Conservation (phyloP, 2,888 invertebrate species). For the Daptonema setosum region DNA sequence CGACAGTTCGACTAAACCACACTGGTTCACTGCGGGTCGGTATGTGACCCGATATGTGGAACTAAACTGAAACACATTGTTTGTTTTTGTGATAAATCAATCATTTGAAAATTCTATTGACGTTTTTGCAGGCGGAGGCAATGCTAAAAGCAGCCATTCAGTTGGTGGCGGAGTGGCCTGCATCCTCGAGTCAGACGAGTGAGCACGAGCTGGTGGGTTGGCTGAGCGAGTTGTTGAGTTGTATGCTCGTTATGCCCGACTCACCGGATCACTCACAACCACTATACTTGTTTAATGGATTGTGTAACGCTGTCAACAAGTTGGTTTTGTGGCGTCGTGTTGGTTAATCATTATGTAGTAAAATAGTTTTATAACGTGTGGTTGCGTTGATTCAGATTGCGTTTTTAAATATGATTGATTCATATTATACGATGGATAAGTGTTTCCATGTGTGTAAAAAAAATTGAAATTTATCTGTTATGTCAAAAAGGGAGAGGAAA, state of each 20-base stretch:
- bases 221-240: constrained; percentile 50
- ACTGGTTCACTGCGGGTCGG: too few species aligned
- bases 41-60: too few species aligned
- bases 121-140: constrained; percentile 51
- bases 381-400: too few species aligned
- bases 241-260: constrained; percentile 52
- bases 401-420: too few species aligned
- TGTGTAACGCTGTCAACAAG: constrained; percentile 56
- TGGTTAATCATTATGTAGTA: background rate
- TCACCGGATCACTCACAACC: constrained; percentile 45
- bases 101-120: constrained; percentile 16
- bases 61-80: background rate
- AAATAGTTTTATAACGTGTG: too few species aligned
- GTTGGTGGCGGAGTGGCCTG: constrained; percentile 52
- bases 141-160: constrained; percentile 70
- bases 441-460: too few species aligned
- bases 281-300: constrained; percentile 52
- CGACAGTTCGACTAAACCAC: too few species aligned
- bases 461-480: too few species aligned
- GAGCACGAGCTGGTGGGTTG: constrained; percentile 37
- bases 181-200: constrained; percentile 42
- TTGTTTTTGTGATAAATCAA: background rate
- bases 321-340: background rate
- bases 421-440: too few species aligned
- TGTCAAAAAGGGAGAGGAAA: too few species aligned